Evolutionary conservation across 1,140 invertebrate genomes (phyloP).

Genomic region (Reticulitermes speratus): DNA sequence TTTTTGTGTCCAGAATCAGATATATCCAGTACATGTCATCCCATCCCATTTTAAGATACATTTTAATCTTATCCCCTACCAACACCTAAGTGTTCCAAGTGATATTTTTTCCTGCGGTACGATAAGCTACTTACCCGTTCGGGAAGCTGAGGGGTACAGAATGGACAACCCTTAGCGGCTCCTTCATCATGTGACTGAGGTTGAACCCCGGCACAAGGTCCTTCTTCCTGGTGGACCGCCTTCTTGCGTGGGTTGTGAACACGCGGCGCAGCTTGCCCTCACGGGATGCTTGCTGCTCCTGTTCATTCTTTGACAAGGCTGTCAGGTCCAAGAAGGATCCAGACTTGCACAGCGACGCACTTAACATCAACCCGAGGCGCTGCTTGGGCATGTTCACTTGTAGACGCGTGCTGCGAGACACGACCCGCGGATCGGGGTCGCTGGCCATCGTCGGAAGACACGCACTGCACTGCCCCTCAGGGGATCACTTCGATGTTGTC

Average conservation of each 20-base stretch:
- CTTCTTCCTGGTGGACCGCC: slow-evolving; percentile 39
- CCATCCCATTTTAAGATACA: no score
- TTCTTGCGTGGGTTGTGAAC: slow-evolving; percentile 46
- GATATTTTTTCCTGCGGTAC: no score
- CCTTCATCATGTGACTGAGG: slow-evolving; percentile 48
- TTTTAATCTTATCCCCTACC: no score
- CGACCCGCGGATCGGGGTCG: neutral
- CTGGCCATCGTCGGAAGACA: no score
- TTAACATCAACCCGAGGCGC: neutral
- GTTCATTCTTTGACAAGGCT: slow-evolving; percentile 35
- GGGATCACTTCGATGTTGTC: no score
- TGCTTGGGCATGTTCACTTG: neutral
- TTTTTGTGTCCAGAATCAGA: no score
- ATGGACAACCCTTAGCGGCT: slow-evolving; percentile 50
- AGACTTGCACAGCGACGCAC: slow-evolving; percentile 21
- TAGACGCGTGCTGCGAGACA: slow-evolving; percentile 13
- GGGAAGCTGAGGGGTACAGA: slow-evolving; percentile 50
- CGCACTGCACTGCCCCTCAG: no score
- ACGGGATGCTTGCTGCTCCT: slow-evolving; percentile 29
- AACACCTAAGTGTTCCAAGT: no score
- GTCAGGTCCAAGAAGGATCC: slow-evolving; percentile 33
- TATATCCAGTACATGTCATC: no score
- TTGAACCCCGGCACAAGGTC: slow-evolving; percentile 43
- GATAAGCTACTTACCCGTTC: slow-evolving; percentile 41
- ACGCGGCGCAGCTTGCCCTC: slow-evolving; percentile 47